Conservation (phyloP, 1,140 invertebrate genomes). For the Popillia japonica region DNA sequence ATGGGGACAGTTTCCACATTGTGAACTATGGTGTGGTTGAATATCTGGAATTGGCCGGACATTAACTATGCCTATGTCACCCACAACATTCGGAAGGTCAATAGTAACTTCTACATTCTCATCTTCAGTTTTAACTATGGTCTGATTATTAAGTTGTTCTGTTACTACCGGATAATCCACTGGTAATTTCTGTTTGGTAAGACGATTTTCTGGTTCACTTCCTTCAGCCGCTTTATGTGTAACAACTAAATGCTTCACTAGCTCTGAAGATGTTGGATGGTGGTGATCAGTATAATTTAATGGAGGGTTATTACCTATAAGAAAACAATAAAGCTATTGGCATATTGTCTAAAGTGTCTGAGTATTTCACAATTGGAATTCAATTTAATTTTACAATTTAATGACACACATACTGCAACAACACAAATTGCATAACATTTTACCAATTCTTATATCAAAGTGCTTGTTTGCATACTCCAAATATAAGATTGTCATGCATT, state of each 20-base stretch:
- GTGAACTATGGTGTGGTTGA: constrained; percentile 65
- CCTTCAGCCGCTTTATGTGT: not conserved
- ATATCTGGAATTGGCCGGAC: constrained; percentile 42
- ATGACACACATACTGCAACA: too few species aligned
- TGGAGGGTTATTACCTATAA: not conserved
- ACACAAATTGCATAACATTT: too few species aligned
- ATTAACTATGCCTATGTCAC: constrained; percentile 36
- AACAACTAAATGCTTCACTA: constrained; percentile 32
- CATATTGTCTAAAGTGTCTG: constrained; percentile 46
- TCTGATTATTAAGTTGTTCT: not conserved
- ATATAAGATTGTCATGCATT: too few species aligned
- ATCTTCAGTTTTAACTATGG: constrained; percentile 26
- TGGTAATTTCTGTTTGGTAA: constrained; percentile 17
- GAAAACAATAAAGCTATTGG: constrained; percentile 42
- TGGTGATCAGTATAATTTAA: constrained; percentile 12
- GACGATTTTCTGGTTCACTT: constrained; percentile 28
- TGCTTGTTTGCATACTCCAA: too few species aligned
- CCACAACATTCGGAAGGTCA: constrained; percentile 56
- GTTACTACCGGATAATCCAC: not conserved
- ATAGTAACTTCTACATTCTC: constrained; percentile 17
- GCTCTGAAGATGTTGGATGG: constrained; percentile 19
- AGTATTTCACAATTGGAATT: constrained; percentile 37
- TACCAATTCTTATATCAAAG: too few species aligned
- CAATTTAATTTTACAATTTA: too few species aligned
- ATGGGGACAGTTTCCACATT: constrained; percentile 71